Base-by-base conservation (phyloP, 2,888 invertebrate species). In the Tholera decimalis region DNA sequence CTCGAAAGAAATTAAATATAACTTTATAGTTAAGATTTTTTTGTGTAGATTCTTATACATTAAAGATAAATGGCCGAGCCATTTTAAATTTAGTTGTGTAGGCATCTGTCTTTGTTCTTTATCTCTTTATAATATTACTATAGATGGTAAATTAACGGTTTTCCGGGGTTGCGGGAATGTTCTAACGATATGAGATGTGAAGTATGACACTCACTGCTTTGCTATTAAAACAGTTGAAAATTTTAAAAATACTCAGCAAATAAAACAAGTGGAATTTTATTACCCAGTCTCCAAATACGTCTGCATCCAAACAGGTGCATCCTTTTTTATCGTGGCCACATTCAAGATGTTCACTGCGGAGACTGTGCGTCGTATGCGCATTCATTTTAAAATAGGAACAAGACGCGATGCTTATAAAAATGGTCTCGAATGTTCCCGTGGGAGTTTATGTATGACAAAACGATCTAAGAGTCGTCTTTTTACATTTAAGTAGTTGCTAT, bases 301-400 rank as follows among this genome's bases (percentile, higher is more conserved):
- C 9, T 9, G 13, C 39, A 13, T 28, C n/a, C 8, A 41, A 49
- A 44, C 46, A 58, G 41, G 39, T 43, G 41, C 39, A 41, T 33
- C 55, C 6, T 22, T 59, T 66, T 68, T 63, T 59, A 24, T 37
- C 39, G 9, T 41, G 26, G 37, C 5, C 35, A 24, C 18, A 11
- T 50, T 41, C 3, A 20, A 30, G 9, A 37, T 33, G 18, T 18
- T 39, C 15, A 13, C 9, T 20, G 54, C 33, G 20, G 35, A 63
- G 26, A 35, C 61, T 37, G 41, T 5, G 51, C 57, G 53, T 56
- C 67, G 62, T 49, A 44, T 58, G 37, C 73, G 56, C 53, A 67
- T 60, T 33, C 8, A 73, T 59, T 63, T 57, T 57, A 9, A 54
- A 78, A 78, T 7, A 78, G 73, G 41, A 75, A 73, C 22, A 73